Evolutionary conservation across 2,888 invertebrate species (phyloP), one percentile per base, ranked within the genome.

Genomic region (Tenodera sinensis): DNA sequence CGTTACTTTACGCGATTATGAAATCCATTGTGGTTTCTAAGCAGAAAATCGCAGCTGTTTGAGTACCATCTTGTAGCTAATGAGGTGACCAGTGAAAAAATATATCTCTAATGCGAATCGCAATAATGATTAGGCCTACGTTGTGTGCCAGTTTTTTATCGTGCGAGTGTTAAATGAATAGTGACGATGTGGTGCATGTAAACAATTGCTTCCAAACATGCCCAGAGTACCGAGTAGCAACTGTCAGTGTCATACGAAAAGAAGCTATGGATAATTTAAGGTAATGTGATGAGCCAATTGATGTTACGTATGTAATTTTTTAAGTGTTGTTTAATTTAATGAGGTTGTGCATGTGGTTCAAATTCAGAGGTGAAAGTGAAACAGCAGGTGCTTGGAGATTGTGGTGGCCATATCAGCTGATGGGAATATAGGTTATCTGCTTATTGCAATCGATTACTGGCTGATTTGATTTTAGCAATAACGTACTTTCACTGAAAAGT

Each of bases 221-320:
- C 54, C 54, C 54, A 71, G 54, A 71, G 25, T 71, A 71, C 20
- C 54, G 54, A 20, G 54, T 71, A 71, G 54, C 54, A 71, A 71
- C 54, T 71, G 54, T 71, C 54, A 71, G 54, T 71, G 54, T 71
- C 54, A 71, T 71, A 71, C 54, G 54, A 71, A 71, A 71, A 71
- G 54, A 71, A 86, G 86, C 28, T 28, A 86, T 86, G 86, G 86
- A 86, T 86, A 86, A 86, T 28, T 30, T 86, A 71, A 86, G 86
- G 86, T 86, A 86, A 28, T 71, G 15, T 20, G 25, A 71, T 42
- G 12, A 42, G 12, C 2, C 42, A 12, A 0, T 2, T 42, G 42
- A 42, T 42, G 42, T 12, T 42, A 6, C 42, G 42, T 42, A 42
- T 12, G 9, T 6, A 12, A 6, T 6, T 42, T 42, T 42, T 42